Evolutionary conservation across 2,113 vertebrate species (phyloP).

Genomic region (Grammomys dolichurus): DNA sequence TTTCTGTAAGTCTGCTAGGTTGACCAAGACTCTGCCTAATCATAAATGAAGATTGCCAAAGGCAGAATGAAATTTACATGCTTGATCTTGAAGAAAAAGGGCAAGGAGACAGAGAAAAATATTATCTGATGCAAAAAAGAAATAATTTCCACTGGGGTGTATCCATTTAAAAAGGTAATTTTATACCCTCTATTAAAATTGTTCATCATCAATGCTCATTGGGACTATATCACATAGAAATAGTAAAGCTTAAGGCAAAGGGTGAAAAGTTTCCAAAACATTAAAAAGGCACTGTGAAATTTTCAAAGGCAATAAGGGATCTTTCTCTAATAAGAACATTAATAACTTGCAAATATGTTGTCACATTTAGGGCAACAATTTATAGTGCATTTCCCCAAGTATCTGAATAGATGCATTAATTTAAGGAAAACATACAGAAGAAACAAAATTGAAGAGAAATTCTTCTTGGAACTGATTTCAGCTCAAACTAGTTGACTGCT

Average conservation of each 20-base stretch:
- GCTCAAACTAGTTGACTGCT: neutral
- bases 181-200: slow-evolving; percentile 71
- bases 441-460: slow-evolving; percentile 64
- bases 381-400: slow-evolving; percentile 54
- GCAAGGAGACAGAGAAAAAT: slow-evolving; percentile 53
- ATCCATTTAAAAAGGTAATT: slow-evolving; percentile 50
- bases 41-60: slow-evolving; percentile 33
- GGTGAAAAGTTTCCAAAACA: slow-evolving; percentile 64
- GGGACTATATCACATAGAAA: slow-evolving; percentile 50
- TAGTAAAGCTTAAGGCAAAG: slow-evolving; percentile 68
- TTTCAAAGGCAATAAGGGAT: slow-evolving; percentile 72
- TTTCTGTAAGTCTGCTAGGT: neutral
- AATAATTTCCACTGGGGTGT: slow-evolving; percentile 61
- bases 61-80: slow-evolving; percentile 47
- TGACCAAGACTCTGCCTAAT: slow-evolving; percentile 6
- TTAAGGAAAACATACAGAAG: slow-evolving; percentile 62
- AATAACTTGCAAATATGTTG: slow-evolving; percentile 77
- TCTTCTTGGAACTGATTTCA: slow-evolving; percentile 51
- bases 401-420: slow-evolving; percentile 53
- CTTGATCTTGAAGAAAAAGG: slow-evolving; percentile 60
- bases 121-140: slow-evolving; percentile 49
- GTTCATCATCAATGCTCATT: slow-evolving; percentile 51
- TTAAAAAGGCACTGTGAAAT: slow-evolving; percentile 47
- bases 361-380: slow-evolving; percentile 73
- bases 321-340: slow-evolving; percentile 70